Evolutionary conservation across 2,113 vertebrate genomes (phyloP), one percentile per base, ranked within the genome.

Genomic region (Campylorhamphus procurvoides): DNA sequence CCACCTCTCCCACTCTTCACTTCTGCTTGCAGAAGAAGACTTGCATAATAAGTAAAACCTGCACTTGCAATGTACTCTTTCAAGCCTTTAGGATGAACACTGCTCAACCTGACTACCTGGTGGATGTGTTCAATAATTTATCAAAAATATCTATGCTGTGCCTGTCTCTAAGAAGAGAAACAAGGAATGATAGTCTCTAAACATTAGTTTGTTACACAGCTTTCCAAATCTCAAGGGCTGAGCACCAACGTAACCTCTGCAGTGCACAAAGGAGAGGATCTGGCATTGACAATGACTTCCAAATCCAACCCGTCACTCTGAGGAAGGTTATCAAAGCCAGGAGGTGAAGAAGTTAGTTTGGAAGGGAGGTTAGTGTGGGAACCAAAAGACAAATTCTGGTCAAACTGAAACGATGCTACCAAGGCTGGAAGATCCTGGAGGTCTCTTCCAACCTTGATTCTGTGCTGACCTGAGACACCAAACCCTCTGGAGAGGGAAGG

Each of bases 1-100:
- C 76, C 90, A 92, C 92, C 93, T 96, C 95, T 97, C 96, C 95
- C 93, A 95, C 93, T 95, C 94, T 90, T 95, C 93, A 88, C 87
- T 96, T 92, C 92, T 94, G 85, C 92, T 95, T 88, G 92, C 85
- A 94, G 74, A 94, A 92, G 87, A 91, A 4, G 47, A 75, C 94
- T 96, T 93, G 90, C 93, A 95, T 95, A 95, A 86, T 77, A 92
- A 95, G 73, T 71, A 81, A 87, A 90, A 96, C 75, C 80, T 68
- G 73, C 79, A 72, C 75, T 93, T 84, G 88, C 88, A 84, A 49
- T 62, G 60, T 44, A 86, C 79, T 91, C 42, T 69, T 96, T 94
- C 71, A 33, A 96, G 90, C 75, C 82, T 93, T 85, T 67, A 91
- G 56, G 82, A 96, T 75, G 90, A 94, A n/a, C 16, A 9, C 35